Evolutionary conservation across 2,113 vertebrate species (phyloP).

Genomic region (Paradisaea rubra): DNA sequence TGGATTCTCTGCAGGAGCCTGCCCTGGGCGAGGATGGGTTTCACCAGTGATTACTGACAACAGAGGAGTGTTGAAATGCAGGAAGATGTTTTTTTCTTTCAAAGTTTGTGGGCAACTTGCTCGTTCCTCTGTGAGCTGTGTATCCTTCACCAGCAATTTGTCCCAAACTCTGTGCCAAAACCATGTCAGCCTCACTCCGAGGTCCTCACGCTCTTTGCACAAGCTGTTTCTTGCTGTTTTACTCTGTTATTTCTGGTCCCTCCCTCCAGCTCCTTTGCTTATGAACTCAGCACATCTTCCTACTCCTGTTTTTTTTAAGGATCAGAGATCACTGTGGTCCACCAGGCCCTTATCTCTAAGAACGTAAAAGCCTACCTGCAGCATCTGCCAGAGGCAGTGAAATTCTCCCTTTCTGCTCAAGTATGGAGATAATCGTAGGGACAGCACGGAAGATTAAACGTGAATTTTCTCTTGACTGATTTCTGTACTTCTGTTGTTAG

Average conservation of each 20-base stretch:
- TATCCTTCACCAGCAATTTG: constrained; percentile 21
- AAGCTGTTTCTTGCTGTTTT: background rate
- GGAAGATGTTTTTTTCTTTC: background rate
- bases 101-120: background rate
- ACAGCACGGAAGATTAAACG: background rate
- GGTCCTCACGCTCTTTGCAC: background rate
- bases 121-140: background rate
- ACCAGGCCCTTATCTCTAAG: background rate
- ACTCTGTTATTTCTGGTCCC: background rate
- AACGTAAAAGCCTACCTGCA: background rate
- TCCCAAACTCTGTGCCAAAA: constrained; percentile 11
- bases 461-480: background rate
- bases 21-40: background rate
- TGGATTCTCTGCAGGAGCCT: background rate
- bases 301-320: background rate
- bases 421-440: background rate
- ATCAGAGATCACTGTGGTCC: background rate
- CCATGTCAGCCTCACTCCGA: background rate
- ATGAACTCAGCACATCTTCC: background rate
- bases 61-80: background rate
- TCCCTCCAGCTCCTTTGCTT: background rate
- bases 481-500: background rate
- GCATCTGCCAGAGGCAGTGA: background rate
- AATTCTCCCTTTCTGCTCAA: background rate
- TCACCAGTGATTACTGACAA: background rate